Percentiles rank a stretch among this genome's conserved stretches.
Conservation (phyloP, 2,113 vertebrate species). For the Psilopogon haemacephalus region DNA sequence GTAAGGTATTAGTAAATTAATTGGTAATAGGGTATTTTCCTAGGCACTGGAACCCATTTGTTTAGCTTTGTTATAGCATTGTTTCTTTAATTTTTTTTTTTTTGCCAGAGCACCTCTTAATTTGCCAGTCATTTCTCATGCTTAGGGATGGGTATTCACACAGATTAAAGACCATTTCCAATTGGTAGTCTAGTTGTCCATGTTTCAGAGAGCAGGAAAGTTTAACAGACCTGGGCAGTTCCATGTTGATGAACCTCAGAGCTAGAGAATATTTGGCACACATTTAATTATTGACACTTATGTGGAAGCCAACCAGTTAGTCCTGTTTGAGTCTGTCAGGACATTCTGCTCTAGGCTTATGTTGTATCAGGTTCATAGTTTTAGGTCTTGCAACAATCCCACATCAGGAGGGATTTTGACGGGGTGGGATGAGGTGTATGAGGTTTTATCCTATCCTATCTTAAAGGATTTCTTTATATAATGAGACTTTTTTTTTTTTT, state of each 20-base stretch:
- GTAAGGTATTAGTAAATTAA: not conserved
- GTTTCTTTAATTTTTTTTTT: too few species aligned
- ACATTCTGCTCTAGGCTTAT: not conserved
- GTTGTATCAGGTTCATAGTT: not conserved
- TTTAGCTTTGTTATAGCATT: not conserved
- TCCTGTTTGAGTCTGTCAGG: not conserved
- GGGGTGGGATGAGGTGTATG: too few species aligned
- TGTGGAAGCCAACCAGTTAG: not conserved
- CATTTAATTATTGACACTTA: not conserved
- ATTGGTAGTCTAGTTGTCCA: not conserved
- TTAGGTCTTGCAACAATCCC: not conserved
- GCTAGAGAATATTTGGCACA: not conserved
- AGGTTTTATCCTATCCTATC: too few species aligned
- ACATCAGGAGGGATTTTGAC: not conserved
- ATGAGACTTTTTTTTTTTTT: too few species aligned
- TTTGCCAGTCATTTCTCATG: not conserved
- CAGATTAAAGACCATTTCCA: not conserved
- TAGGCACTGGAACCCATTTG: not conserved
- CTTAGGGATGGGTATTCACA: not conserved
- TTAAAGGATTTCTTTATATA: not conserved
- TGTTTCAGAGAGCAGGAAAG: not conserved
- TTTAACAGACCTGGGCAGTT: not conserved
- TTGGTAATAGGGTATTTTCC: not conserved
- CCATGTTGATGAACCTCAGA: not conserved
- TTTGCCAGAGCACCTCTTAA: not conserved